A percentile compares a stretch with the other conserved stretches of the same genome.
phyloP scores from a whole-genome alignment of 2,113 vertebrate genomes.

The Sinocyclocheilus rhinocerous region DNA sequence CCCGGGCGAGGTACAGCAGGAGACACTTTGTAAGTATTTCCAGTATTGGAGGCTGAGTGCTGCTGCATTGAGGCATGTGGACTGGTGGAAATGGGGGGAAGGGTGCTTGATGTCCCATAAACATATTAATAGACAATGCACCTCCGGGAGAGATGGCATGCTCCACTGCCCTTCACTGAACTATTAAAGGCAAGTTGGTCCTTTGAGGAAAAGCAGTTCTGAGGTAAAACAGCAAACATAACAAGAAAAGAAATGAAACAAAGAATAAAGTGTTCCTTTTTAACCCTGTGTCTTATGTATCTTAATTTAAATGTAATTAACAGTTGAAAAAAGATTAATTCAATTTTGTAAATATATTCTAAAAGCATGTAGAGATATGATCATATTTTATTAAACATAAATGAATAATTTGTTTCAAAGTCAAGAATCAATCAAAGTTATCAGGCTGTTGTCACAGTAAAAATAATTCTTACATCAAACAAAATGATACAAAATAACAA shows the following conservation, averaged over 20 bases:
- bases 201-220: constrained; percentile 61
- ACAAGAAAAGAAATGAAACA: constrained; percentile 34
- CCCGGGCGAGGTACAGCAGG: neutral
- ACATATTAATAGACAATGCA: constrained; percentile 74
- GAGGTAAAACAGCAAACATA: constrained; percentile 55
- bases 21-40: constrained; percentile 21
- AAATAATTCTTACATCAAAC: too few species aligned
- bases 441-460: too few species aligned
- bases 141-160: constrained; percentile 69
- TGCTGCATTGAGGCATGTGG: constrained; percentile 50
- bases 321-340: neutral
- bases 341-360: neutral
- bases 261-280: constrained; percentile 38
- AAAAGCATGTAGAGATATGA: neutral
- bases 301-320: neutral
- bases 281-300: neutral
- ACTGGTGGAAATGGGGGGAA: constrained; percentile 54
- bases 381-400: neutral
- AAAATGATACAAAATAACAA: too few species aligned
- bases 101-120: constrained; percentile 68
- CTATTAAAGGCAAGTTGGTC: constrained; percentile 63
- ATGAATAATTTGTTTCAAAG: neutral
- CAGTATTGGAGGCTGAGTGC: constrained; percentile 57
- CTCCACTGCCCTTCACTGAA: constrained; percentile 64
- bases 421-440: too few species aligned